phyloP scores from a whole-genome alignment of 2,888 invertebrate species.

The Epinotia bilunana region DNA sequence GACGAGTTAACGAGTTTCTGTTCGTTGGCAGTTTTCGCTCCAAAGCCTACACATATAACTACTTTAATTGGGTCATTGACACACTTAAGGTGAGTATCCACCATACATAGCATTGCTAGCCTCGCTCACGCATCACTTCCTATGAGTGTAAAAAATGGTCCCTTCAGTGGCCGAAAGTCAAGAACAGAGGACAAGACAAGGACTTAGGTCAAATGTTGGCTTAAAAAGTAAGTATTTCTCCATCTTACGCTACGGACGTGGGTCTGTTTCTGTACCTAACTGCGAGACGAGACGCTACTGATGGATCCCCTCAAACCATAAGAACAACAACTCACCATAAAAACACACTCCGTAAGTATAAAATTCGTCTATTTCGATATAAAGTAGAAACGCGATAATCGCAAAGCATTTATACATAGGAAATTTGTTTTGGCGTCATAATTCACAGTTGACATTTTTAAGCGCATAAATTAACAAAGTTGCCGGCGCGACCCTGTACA shows the following conservation, averaged over 20 bases:
- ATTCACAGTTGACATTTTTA: constrained; percentile 84
- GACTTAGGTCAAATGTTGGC: neutral
- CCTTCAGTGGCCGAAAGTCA: too few species aligned
- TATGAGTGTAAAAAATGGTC: too few species aligned
- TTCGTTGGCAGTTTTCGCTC: too few species aligned
- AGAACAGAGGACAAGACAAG: neutral
- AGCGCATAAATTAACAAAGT: constrained; percentile 85
- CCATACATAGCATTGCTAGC: too few species aligned
- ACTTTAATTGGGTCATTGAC: neutral
- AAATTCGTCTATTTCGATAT: constrained; percentile 22
- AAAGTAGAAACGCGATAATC: constrained; percentile 49
- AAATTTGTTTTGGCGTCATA: constrained; percentile 83
- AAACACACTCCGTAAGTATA: neutral
- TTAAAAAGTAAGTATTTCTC: too few species aligned
- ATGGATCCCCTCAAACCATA: neutral
- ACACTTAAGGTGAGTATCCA: too few species aligned
- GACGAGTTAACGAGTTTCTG: neutral
- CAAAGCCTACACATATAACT: neutral
- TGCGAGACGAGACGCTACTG: neutral
- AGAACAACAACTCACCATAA: neutral
- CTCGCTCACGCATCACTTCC: too few species aligned
- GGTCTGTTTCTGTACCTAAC: neutral
- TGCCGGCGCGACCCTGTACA: constrained; percentile 82
- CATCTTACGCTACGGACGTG: too few species aligned
- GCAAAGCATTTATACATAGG: constrained; percentile 74